These are phyloP conservation scores for Myotis brandtii DNA, from an alignment of 2,113 vertebrate species.

Conservation along the genomic window DNA sequence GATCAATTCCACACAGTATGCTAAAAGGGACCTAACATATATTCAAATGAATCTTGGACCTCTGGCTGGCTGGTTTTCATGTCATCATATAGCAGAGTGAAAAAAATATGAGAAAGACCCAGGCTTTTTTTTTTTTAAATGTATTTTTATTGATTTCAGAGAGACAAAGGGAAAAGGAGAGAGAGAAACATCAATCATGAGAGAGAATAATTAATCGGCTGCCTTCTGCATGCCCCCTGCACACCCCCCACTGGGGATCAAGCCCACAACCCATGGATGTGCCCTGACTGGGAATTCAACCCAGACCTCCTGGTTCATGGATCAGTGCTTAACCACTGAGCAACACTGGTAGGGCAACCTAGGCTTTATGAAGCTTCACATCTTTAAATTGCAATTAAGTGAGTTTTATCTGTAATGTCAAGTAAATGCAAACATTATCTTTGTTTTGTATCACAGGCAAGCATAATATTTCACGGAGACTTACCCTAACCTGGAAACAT, in stretches of 20 bases:
- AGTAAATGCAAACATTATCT: neutral
- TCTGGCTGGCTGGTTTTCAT: neutral
- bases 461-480: neutral
- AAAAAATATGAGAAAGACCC: neutral
- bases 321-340: too few species aligned
- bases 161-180: too few species aligned
- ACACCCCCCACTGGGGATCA: too few species aligned
- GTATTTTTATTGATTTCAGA: too few species aligned
- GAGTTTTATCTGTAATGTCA: neutral
- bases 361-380: neutral
- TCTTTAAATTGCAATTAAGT: neutral
- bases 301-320: too few species aligned
- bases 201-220: too few species aligned
- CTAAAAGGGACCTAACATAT: neutral
- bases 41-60: neutral
- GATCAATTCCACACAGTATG: neutral
- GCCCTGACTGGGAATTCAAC: too few species aligned
- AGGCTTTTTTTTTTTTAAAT: neutral
- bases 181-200: too few species aligned
- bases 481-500: neutral
- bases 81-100: neutral
- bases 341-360: too few species aligned
- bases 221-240: too few species aligned
- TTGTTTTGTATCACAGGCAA: neutral
- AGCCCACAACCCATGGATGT: too few species aligned